Conservation (phyloP, 2,888 invertebrate genomes). For the Hyposoter didymator region DNA sequence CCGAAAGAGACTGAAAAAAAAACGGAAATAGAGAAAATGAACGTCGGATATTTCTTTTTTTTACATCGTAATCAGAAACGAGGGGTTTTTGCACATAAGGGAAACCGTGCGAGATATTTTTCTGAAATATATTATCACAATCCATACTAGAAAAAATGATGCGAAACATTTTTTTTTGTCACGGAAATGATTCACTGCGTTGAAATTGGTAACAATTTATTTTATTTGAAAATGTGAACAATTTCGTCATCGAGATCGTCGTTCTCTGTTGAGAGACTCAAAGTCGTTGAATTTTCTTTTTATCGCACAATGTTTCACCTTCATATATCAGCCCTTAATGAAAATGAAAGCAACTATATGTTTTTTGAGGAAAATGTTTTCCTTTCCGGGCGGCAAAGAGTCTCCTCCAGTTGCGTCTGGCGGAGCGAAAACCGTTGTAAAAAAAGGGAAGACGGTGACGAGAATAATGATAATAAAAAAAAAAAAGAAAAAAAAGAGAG, state of each 20-base stretch:
- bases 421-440: constrained; percentile 38
- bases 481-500: not conserved
- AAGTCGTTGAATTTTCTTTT: not conserved
- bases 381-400: not conserved
- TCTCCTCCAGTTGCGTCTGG: constrained; percentile 31
- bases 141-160: not conserved
- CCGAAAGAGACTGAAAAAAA: constrained; percentile 22
- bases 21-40: constrained; percentile 31
- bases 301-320: not conserved
- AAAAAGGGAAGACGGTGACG: not conserved
- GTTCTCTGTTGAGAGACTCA: not conserved
- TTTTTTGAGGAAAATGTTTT: constrained; percentile 18
- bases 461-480: constrained; percentile 14
- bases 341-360: not conserved
- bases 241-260: not conserved
- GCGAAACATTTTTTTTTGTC: not conserved
- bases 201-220: not conserved
- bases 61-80: constrained; percentile 14
- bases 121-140: not conserved
- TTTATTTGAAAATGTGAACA: not conserved
- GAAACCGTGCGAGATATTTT: not conserved
- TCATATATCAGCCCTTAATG: not conserved
- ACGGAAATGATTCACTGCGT: not conserved
- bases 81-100: not conserved
- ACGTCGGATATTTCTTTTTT: constrained; percentile 35